Percentiles rank a stretch among this genome's conserved stretches.
These are phyloP conservation scores for Calyptommatus sinebrachiatus DNA, from an alignment of 2,113 vertebrate species.

Conservation along the genomic window DNA sequence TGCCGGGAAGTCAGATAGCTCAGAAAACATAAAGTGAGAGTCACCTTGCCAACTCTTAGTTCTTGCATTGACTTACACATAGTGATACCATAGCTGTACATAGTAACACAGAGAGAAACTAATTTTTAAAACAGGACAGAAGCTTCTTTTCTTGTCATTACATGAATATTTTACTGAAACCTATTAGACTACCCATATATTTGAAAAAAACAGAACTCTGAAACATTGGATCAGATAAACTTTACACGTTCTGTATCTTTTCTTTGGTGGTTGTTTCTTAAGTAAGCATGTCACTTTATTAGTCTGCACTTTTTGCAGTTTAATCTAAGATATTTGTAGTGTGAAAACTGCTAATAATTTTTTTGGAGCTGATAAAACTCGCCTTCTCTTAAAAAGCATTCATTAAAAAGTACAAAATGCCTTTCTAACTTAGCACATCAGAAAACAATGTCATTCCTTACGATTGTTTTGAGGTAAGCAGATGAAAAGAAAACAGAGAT, in stretches of 20 bases:
- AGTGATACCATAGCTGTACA: constrained; percentile 60
- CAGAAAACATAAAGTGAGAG: constrained; percentile 20
- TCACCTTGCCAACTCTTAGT: constrained; percentile 20
- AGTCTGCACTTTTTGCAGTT: background rate
- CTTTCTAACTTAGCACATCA: background rate
- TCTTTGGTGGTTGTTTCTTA: constrained; percentile 22
- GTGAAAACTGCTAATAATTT: background rate
- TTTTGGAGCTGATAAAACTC: constrained; percentile 8
- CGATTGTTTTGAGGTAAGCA: background rate
- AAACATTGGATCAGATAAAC: background rate
- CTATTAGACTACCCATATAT: background rate
- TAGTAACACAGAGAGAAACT: constrained; percentile 54
- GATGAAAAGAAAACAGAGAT: background rate
- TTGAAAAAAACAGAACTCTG: constrained; percentile 5
- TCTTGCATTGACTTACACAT: constrained; percentile 67
- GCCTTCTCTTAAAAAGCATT: constrained; percentile 19
- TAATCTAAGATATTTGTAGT: constrained; percentile 13
- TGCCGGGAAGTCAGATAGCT: constrained; percentile 36
- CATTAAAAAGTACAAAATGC: constrained; percentile 15
- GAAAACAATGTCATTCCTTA: background rate
- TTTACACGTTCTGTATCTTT: background rate
- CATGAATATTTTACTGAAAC: background rate
- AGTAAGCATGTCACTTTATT: background rate
- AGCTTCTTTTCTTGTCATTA: background rate
- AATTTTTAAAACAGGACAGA: constrained; percentile 24